A percentile compares a stretch with the other conserved stretches of the same genome.
These are phyloP conservation scores for Ranitomeya imitator DNA, from an alignment of 2,113 vertebrate species.

Conservation along the genomic window DNA sequence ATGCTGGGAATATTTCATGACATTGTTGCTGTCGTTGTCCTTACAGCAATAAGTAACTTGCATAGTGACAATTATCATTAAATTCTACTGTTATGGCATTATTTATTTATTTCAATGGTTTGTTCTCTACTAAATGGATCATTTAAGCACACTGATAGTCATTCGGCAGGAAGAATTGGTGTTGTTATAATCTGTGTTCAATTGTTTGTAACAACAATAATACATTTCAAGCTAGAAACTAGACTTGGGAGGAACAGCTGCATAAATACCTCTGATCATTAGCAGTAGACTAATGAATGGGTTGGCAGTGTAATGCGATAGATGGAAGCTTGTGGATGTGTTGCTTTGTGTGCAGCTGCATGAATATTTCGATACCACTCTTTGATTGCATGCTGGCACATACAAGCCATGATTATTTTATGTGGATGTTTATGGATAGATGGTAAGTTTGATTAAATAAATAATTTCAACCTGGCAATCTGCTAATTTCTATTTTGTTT, in stretches of 20 bases:
- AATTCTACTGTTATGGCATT: constrained; percentile 44
- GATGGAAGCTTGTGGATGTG: constrained; percentile 22
- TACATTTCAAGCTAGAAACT: constrained; percentile 45
- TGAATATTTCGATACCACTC: constrained; percentile 17
- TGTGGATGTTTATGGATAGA: constrained; percentile 53
- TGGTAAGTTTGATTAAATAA: constrained; percentile 54
- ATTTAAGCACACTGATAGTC: constrained; percentile 41
- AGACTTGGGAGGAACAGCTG: constrained; percentile 54
- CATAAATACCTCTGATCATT: constrained; percentile 55
- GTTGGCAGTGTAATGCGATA: constrained; percentile 45
- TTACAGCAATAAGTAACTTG: constrained; percentile 18
- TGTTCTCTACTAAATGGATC: constrained; percentile 50
- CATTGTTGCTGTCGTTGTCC: constrained; percentile 27
- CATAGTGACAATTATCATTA: constrained; percentile 17
- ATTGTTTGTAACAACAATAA: constrained; percentile 58
- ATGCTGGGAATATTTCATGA: not conserved
- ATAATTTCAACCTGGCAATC: constrained; percentile 42
- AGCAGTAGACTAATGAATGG: constrained; percentile 54
- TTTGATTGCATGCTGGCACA: constrained; percentile 40
- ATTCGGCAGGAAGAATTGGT: constrained; percentile 46
- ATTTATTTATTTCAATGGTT: constrained; percentile 35
- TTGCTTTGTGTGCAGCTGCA: constrained; percentile 50
- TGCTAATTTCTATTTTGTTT: constrained; percentile 42
- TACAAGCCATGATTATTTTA: constrained; percentile 48
- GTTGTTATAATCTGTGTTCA: constrained; percentile 56